Percentiles rank a stretch among this genome's conserved stretches.
Evolutionary conservation across 2,888 invertebrate genomes (phyloP).

Genomic region (Hirtodrosophila confusa): DNA sequence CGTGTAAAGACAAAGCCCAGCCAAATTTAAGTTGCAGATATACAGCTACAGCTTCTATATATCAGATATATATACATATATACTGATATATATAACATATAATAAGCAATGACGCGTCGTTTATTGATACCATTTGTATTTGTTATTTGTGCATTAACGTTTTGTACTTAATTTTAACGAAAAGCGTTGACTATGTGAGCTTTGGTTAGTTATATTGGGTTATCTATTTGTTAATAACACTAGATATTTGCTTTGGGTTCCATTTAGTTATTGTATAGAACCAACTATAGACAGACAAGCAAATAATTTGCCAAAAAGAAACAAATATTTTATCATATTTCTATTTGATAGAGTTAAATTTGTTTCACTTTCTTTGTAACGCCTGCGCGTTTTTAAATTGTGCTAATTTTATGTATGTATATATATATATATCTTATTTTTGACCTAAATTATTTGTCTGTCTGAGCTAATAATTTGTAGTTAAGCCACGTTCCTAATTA

Average conservation of each 20-base stretch:
- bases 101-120: slow-evolving; percentile 8
- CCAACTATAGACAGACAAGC: slow-evolving; percentile 13
- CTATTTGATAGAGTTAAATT: slow-evolving; percentile 13
- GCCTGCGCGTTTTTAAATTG: no score
- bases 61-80: slow-evolving; percentile 15
- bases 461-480: slow-evolving; percentile 27
- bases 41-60: slow-evolving; percentile 5
- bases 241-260: slow-evolving; percentile 5
- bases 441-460: slow-evolving; percentile 48
- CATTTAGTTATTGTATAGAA: neutral
- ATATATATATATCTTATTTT: neutral
- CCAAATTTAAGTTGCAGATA: slow-evolving; percentile 19
- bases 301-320: slow-evolving; percentile 37
- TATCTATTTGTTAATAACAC: slow-evolving; percentile 6
- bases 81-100: slow-evolving; percentile 28
- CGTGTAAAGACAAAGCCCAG: slow-evolving; percentile 46
- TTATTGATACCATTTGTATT: slow-evolving; percentile 34
- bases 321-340: neutral
- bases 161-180: slow-evolving; percentile 19
- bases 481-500: slow-evolving; percentile 70
- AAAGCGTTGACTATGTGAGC: slow-evolving; percentile 5
- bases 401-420: neutral
- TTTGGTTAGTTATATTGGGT: neutral
- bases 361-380: slow-evolving; percentile 21
- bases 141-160: slow-evolving; percentile 81